Conservation (phyloP, 2,113 vertebrate genomes). For the Dipodomys spectabilis region DNA sequence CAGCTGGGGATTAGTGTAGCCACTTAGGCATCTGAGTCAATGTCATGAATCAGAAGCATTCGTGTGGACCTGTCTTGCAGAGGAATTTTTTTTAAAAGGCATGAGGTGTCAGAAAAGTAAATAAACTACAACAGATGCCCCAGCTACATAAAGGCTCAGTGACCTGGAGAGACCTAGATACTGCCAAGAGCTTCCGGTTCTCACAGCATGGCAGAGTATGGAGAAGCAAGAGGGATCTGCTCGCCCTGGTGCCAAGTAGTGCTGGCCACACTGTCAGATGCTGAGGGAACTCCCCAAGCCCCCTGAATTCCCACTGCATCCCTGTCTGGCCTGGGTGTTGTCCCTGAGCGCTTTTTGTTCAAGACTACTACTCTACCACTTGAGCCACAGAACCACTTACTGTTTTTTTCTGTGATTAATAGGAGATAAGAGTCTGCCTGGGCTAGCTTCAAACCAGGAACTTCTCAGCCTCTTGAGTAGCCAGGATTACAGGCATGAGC, state of each 20-base stretch:
- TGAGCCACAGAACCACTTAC: no score
- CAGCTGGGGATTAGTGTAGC: constrained; percentile 1
- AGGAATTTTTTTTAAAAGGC: background rate
- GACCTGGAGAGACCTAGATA: background rate
- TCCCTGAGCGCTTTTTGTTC: no score
- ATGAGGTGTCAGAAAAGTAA: background rate
- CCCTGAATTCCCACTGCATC: background rate
- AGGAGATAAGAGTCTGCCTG: no score
- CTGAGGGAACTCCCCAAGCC: background rate
- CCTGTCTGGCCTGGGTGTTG: background rate
- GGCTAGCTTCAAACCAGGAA: no score
- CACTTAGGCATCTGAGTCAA: constrained; percentile 3
- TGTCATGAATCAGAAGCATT: background rate
- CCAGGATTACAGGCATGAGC: no score
- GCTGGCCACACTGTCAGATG: no score
- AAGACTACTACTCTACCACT: no score
- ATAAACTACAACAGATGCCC: background rate
- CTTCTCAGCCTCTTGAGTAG: no score
- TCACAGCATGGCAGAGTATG: no score
- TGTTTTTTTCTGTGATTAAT: no score
- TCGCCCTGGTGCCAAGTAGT: background rate
- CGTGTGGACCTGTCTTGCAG: background rate
- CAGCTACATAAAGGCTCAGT: background rate
- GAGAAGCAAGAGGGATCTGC: background rate
- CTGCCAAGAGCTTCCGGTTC: background rate